These are phyloP conservation scores for Papilio protenor DNA, from an alignment of 2,888 invertebrate genomes.

Conservation along the genomic window DNA sequence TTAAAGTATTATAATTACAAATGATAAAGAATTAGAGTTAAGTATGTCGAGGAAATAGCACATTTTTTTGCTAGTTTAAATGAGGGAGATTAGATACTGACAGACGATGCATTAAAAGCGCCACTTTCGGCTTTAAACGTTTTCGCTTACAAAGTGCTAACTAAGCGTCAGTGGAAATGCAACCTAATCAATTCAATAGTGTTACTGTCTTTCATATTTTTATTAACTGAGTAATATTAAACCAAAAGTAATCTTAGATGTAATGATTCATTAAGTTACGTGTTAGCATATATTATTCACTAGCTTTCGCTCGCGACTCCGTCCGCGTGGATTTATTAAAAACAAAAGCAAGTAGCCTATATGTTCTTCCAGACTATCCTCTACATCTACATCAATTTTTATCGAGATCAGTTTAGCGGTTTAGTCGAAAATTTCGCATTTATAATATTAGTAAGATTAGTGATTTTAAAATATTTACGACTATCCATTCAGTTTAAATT, in stretches of 20 bases:
- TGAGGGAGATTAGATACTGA: neutral
- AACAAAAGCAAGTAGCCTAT: too few species aligned
- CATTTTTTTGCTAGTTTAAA: neutral
- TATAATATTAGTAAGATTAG: too few species aligned
- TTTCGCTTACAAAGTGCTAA: neutral
- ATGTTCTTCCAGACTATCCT: too few species aligned
- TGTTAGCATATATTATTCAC: neutral
- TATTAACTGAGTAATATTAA: conserved; percentile 3
- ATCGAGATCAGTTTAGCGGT: too few species aligned
- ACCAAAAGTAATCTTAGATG: neutral
- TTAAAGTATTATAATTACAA: too few species aligned
- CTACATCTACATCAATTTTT: too few species aligned
- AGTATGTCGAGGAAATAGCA: neutral
- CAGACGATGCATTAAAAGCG: conserved; percentile 5
- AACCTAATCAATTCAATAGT: neutral
- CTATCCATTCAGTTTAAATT: too few species aligned
- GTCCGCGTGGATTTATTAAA: too few species aligned
- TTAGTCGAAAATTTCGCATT: too few species aligned
- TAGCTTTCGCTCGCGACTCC: too few species aligned
- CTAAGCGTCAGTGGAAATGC: too few species aligned
- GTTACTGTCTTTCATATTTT: neutral
- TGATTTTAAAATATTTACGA: too few species aligned
- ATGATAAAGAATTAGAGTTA: neutral
- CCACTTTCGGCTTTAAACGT: neutral
- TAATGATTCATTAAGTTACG: neutral